Evolutionary conservation across 2,797 vertebrate genomes (phyloP).

Genomic region (Onychomys arenicola): DNA sequence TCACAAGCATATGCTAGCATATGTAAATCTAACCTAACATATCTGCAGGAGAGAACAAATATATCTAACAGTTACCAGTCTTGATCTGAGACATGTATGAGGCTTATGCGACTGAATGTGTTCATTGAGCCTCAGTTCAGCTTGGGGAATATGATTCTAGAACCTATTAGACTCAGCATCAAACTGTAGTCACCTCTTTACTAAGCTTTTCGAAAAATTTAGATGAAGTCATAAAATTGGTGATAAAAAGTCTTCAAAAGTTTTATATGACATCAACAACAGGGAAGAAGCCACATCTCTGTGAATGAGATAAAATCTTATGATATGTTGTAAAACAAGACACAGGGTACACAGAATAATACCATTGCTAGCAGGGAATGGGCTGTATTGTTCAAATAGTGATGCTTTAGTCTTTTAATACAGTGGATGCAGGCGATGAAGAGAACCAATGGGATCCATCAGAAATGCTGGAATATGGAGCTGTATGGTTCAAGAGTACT

Average conservation of each 20-base stretch:
- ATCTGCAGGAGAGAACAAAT: background rate
- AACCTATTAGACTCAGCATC: background rate
- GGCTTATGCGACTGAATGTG: background rate
- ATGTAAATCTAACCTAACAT: background rate
- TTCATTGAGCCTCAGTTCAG: background rate
- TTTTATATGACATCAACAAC: background rate
- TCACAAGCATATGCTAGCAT: background rate
- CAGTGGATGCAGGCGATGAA: background rate
- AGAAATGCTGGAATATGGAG: background rate
- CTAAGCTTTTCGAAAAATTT: background rate
- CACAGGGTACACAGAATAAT: background rate
- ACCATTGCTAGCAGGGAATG: background rate
- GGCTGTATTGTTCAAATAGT: slow-evolving; percentile 26
- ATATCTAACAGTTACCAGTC: background rate
- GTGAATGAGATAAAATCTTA: background rate
- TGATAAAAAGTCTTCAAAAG: background rate
- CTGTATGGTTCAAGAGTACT: slow-evolving; percentile 17
- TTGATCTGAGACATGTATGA: background rate
- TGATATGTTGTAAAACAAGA: slow-evolving; percentile 2
- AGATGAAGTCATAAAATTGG: background rate
- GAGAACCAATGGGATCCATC: background rate
- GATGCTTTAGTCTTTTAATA: slow-evolving; percentile 9
- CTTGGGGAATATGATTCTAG: background rate
- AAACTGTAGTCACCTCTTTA: background rate
- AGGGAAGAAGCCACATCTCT: background rate